Conservation (phyloP, 2,888 invertebrate genomes). For the Diloba caeruleocephala region DNA sequence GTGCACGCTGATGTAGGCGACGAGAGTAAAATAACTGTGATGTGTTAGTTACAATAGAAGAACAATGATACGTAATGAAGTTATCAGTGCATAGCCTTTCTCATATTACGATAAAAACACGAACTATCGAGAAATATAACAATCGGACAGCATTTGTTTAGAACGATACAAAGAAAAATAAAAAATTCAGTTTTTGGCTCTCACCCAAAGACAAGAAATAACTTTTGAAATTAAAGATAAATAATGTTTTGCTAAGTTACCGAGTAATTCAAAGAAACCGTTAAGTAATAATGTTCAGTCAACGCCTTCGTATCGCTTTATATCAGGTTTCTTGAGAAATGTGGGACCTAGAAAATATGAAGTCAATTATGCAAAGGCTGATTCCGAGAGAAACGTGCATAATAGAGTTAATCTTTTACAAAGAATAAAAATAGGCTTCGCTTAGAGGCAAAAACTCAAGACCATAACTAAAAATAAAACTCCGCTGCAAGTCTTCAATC, state of each 20-base stretch:
- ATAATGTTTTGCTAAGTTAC: too few species aligned
- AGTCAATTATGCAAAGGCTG: slow-evolving; percentile 12
- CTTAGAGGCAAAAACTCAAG: slow-evolving; percentile 14
- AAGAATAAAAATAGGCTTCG: slow-evolving; percentile 37
- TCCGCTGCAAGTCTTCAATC: slow-evolving; percentile 34
- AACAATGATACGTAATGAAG: too few species aligned
- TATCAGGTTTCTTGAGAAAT: slow-evolving; percentile 3
- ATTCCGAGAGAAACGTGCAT: slow-evolving; percentile 10
- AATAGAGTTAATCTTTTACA: slow-evolving; percentile 39
- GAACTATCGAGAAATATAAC: too few species aligned
- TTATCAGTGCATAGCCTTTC: too few species aligned
- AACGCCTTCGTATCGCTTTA: slow-evolving; percentile 12
- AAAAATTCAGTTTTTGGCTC: too few species aligned
- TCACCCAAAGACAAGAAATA: too few species aligned
- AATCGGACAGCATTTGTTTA: too few species aligned
- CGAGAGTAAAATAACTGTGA: neutral
- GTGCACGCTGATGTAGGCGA: neutral
- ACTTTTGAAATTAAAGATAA: too few species aligned
- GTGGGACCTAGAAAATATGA: slow-evolving; percentile 9
- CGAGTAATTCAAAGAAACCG: neutral
- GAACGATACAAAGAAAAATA: too few species aligned
- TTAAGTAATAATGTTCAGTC: slow-evolving; percentile 3
- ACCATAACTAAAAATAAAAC: slow-evolving; percentile 24
- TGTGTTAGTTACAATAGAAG: neutral
- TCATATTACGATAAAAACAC: too few species aligned